phyloP scores from a whole-genome alignment of 2,113 vertebrate genomes.

The Spheniscus mendiculus region DNA sequence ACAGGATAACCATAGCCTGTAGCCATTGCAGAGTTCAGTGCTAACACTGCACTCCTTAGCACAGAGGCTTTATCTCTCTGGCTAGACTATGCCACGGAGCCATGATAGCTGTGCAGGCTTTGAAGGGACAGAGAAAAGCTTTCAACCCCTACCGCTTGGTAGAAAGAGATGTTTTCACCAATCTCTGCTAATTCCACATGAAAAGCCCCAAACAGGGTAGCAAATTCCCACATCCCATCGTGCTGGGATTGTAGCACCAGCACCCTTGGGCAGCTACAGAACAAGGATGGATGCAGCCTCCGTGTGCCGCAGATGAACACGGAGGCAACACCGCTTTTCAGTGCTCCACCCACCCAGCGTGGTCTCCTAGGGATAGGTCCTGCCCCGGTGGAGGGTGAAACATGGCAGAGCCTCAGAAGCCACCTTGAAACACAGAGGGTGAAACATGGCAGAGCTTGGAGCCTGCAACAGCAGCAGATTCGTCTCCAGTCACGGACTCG shows the following conservation, averaged over 20 bases:
- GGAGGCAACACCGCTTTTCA: not conserved
- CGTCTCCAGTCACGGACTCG: not conserved
- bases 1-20: conserved; percentile 1
- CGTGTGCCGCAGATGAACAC: accelerated
- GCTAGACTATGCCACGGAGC: not conserved
- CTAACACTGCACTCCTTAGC: not conserved
- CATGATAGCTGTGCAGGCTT: not conserved
- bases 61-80: not conserved
- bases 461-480: not conserved
- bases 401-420: not conserved
- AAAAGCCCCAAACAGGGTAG: not conserved
- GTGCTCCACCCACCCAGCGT: not conserved
- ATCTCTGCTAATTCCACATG: not conserved
- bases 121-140: not conserved
- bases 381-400: not conserved
- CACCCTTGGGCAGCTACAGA: not conserved
- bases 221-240: not conserved
- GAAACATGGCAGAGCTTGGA: not conserved
- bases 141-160: not conserved
- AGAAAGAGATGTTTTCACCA: not conserved
- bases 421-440: not conserved
- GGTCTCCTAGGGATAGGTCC: not conserved
- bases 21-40: not conserved
- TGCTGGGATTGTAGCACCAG: not conserved
- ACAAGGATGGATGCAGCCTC: not conserved